Conservation (phyloP, 2,888 invertebrate genomes). For the Cataglyphis cursor region DNA sequence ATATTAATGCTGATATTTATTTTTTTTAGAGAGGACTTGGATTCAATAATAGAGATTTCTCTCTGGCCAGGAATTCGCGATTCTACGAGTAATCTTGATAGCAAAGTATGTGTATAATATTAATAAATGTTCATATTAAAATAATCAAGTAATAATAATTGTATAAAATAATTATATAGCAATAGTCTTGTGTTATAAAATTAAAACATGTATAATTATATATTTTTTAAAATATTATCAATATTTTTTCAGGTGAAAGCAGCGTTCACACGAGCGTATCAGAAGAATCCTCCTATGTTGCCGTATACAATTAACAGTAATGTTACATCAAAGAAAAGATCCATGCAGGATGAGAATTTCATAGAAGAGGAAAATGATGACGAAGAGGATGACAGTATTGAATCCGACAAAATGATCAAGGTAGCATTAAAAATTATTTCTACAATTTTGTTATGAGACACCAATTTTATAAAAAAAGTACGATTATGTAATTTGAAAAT, state of each 20-base stretch:
- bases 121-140: conserved; percentile 10
- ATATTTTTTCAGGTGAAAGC: conserved; percentile 92
- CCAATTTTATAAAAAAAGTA: neutral
- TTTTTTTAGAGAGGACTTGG: conserved; percentile 93
- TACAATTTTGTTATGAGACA: neutral
- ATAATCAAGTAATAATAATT: conserved; percentile 17
- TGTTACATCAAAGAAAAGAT: conserved; percentile 89
- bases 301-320: conserved; percentile 91
- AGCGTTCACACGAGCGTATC: conserved; percentile 96
- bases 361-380: conserved; percentile 86
- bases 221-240: neutral
- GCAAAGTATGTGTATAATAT: conserved; percentile 88
- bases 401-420: conserved; percentile 93
- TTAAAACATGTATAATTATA: neutral
- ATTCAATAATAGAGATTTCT: conserved; percentile 94
- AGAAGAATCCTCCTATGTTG: conserved; percentile 93
- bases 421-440: conserved; percentile 84
- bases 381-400: conserved; percentile 88
- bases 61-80: conserved; percentile 94
- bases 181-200: neutral
- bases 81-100: conserved; percentile 92
- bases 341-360: conserved; percentile 85
- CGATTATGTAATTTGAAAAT: neutral
- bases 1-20: neutral
- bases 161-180: conserved; percentile 14